A percentile compares a stretch with the other conserved stretches of the same genome.
These are phyloP conservation scores for Tuta absoluta DNA, from an alignment of 2,888 invertebrate species.

Conservation along the genomic window DNA sequence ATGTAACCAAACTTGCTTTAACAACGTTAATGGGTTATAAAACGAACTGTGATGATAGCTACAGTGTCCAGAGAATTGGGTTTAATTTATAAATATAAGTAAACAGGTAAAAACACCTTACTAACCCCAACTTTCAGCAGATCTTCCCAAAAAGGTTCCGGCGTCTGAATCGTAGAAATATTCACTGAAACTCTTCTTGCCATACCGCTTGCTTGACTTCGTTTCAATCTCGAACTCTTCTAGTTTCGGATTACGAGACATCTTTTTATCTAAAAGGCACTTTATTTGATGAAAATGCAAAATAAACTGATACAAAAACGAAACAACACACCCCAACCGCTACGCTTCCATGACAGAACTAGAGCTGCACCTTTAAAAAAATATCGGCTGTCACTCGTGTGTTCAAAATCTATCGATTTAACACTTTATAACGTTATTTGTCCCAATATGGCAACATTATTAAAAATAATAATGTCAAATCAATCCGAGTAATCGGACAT, in stretches of 20 bases:
- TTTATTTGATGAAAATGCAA: conserved; percentile 34
- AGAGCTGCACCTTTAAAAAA: neutral
- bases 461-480: conserved; percentile 4
- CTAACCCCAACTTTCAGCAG: conserved; percentile 79
- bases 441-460: neutral
- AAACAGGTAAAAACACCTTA: conserved; percentile 32
- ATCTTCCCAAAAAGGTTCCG: conserved; percentile 71
- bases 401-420: neutral
- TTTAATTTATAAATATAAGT: neutral
- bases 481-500: neutral
- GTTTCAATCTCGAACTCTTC: conserved; percentile 69
- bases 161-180: conserved; percentile 71
- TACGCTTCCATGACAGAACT: conserved; percentile 20
- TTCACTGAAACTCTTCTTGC: conserved; percentile 47
- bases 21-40: neutral
- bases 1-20: neutral
- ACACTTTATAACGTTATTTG: conserved; percentile 8
- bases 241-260: conserved; percentile 61
- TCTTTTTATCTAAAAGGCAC: conserved; percentile 39
- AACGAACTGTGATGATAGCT: neutral
- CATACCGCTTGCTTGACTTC: conserved; percentile 47
- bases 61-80: neutral
- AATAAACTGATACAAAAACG: conserved; percentile 38
- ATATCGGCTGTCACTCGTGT: neutral
- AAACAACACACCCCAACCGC: conserved; percentile 37